A percentile compares a stretch with the other conserved stretches of the same genome.
Evolutionary conservation across 2,113 vertebrate genomes (phyloP).

Genomic region (Aldabrachelys gigantea): DNA sequence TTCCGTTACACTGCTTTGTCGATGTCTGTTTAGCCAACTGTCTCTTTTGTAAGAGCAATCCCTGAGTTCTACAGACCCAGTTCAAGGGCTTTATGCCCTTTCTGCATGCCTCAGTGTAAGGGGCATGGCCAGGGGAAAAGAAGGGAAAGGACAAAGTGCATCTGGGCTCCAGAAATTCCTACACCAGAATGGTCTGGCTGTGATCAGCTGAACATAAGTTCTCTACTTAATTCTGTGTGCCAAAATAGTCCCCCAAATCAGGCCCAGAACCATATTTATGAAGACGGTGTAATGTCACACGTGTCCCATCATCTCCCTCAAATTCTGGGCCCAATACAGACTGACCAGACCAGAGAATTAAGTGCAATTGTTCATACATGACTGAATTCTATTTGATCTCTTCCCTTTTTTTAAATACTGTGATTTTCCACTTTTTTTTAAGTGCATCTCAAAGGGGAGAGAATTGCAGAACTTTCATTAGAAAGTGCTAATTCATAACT

Average conservation of each 20-base stretch:
- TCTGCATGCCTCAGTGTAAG: neutral
- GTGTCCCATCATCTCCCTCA: neutral
- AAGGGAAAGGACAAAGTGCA: accelerated
- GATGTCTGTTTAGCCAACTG: neutral
- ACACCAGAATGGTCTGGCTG: neutral
- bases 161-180: neutral
- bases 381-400: neutral
- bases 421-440: neutral
- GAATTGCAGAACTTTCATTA: neutral
- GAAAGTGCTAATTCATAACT: neutral
- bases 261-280: too few relatives aligned
- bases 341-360: neutral
- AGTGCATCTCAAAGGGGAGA: too few relatives aligned
- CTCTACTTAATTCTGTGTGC: neutral
- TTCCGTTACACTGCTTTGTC: neutral
- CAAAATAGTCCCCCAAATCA: neutral
- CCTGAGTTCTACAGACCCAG: too few relatives aligned
- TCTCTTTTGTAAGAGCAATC: neutral
- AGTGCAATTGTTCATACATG: neutral
- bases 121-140: neutral
- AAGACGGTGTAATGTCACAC: too few relatives aligned
- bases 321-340: neutral
- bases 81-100: neutral
- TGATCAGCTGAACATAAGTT: neutral
- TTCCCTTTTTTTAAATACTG: neutral